Evolutionary conservation across 2,888 invertebrate genomes (phyloP), one percentile per base, ranked within the genome.

Genomic region (Dryomyza anilis): DNA sequence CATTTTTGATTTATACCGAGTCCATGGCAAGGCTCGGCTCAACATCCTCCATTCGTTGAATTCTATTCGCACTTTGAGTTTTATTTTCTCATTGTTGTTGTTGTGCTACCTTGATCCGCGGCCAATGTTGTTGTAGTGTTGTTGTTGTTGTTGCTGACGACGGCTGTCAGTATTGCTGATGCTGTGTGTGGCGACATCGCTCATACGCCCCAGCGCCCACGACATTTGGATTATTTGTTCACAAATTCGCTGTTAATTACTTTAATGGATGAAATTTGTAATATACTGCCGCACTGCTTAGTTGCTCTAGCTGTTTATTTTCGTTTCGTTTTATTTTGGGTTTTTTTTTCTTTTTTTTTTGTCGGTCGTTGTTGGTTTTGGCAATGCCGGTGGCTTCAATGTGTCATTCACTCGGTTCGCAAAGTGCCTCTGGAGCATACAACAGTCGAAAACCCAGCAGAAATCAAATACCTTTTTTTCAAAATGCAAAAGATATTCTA

Each of bases 191-290:
- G 8, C 48, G 1, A 8, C 48, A 14, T 50, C 55, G 33, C 55
- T 55, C 33, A 33, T 19, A 55, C 55, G 55, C 33, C 55, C 55
- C 19, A 12, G 16, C 55, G 55, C 16, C 55, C 55, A 55, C 33
- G 21, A 33, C 55, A 60, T 72, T 67, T 69, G 72, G 74, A 77
- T 76, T 77, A 77, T 76, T 76, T 76, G 76, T 74, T 74, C 50
- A 78, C 76, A 77, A 76, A 76, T 76, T 77, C 74, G 72, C 74
- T 76, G 76, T 77, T 76, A 76, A 76, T 76, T 77, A 76, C 78
- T 77, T 77, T 75, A 77, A 76, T 76, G 78, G 76, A 76, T 76
- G 78, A 73, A 76, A 77, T 77, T 77, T 76, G 50, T 63, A 63
- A 55, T 63, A 46, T 56, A 33, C 56, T 63, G 21, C 12, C 21